phyloP scores from a whole-genome alignment of 2,113 vertebrate species.

The Silurus meridionalis region DNA sequence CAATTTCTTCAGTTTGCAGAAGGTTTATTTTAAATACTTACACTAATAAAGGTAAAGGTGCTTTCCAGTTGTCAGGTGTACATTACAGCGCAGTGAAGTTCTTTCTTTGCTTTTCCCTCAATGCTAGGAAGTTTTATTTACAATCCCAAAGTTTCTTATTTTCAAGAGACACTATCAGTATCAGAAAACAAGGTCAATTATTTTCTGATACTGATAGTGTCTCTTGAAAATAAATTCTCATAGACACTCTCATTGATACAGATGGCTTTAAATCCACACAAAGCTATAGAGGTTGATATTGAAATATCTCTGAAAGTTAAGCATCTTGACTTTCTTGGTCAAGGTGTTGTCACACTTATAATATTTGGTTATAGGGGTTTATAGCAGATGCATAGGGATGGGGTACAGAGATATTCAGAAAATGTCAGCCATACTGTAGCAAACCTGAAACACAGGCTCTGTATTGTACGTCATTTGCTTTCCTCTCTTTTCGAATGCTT shows the following conservation, averaged over 20 bases:
- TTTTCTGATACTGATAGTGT: not conserved
- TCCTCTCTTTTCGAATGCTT: not conserved
- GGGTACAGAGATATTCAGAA: not conserved
- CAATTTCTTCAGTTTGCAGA: no score
- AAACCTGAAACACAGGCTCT: not conserved
- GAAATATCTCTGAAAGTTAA: not conserved
- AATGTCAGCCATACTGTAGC: not conserved
- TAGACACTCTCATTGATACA: not conserved
- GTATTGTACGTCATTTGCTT: not conserved
- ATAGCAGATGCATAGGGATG: not conserved
- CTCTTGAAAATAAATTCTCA: not conserved
- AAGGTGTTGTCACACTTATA: not conserved
- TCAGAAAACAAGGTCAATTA: not conserved
- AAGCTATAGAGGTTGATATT: not conserved
- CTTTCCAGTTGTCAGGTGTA: no score
- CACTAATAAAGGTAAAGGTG: no score
- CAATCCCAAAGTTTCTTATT: not conserved
- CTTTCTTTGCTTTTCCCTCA: no score
- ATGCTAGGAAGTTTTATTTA: not conserved
- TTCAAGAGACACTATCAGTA: not conserved
- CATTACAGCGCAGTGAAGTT: no score
- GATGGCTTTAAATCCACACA: not conserved
- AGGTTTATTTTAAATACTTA: no score
- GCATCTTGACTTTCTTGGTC: not conserved
- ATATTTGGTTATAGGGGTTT: not conserved